Evolutionary conservation across 1,140 invertebrate species (phyloP), one percentile per base, ranked within the genome.

Genomic region (Episyrphus balteatus): DNA sequence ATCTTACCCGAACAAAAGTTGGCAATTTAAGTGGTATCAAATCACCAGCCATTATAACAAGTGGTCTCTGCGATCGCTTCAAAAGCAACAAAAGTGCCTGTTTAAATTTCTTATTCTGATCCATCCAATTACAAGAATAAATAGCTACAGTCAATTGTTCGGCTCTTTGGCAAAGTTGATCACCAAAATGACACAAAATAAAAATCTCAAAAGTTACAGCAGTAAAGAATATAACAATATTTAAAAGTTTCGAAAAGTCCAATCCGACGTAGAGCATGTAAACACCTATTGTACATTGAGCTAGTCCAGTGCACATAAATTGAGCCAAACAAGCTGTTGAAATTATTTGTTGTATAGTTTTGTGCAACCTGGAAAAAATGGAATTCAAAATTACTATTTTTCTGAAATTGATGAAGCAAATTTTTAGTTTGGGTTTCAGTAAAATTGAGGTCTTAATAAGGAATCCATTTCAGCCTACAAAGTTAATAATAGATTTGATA

Each of bases 51-150:
- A 46, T 33, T n/a, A 60, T 44, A 14, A 36, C 39, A n/a, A 48
- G 33, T 5, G 48, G 36, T 5, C 48, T 44, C 37, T 64, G 61
- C 0, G 57, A 53, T 1, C 55, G 55, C 8, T 47, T 40, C 13
- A 65, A 39, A 51, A 65, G 48, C 0, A 59, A 17, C n/a, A 49
- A 5, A 1, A 62, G 19, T 12, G 45, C 44, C 1, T 57, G 51
- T 19, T 54, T 53, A 40, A 58, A 62, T 0, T 31, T n/a, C 1
- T 45, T 19, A 5, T 59, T 33, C 34, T 55, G 60, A 13, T 55
- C 39, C 5, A 54, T 17, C 62, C 62, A 66, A 30, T 66, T 61
- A 39, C 51, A 56, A 2, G 21, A 26, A 37, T 66, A 66, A 40
- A 57, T 51, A 3, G 55, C 55, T 0, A 32, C 31, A 5, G 49